These are phyloP conservation scores for Daboia siamensis DNA, from an alignment of 2,113 vertebrate genomes.

Conservation along the genomic window DNA sequence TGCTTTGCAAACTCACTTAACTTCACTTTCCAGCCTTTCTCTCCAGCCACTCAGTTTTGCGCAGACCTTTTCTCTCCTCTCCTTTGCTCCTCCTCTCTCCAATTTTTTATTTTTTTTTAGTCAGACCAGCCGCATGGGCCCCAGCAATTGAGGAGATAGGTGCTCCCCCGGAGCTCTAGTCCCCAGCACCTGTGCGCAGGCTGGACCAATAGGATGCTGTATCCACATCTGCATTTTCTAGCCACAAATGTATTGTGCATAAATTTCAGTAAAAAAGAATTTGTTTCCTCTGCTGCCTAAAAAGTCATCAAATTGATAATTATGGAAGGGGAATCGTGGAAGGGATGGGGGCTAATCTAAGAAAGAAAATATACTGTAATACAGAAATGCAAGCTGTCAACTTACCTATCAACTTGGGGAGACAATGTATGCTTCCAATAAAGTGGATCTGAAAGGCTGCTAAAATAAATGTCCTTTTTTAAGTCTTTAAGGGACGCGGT, in stretches of 20 bases:
- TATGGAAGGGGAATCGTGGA: not conserved
- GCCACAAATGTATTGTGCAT: not conserved
- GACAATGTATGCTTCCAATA: not conserved
- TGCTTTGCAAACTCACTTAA: not conserved
- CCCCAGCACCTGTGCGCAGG: not conserved
- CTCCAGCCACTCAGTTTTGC: not conserved
- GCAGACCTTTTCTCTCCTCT: not conserved
- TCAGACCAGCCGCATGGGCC: not conserved
- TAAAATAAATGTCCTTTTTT: not conserved
- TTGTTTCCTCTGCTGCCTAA: not conserved
- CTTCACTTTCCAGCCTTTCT: not conserved
- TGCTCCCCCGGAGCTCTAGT: not conserved
- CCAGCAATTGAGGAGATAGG: not conserved
- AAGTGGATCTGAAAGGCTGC: not conserved
- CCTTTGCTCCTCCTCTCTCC: not conserved
- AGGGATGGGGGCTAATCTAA: not conserved
- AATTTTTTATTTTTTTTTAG: not conserved
- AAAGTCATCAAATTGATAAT: not conserved
- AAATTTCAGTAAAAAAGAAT: not conserved
- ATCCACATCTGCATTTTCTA: not conserved
- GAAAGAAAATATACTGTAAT: not conserved
- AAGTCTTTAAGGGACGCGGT: too few relatives aligned
- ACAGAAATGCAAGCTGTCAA: not conserved
- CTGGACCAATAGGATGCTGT: not conserved
- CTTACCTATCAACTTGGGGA: not conserved